Evolutionary conservation across 2,797 vertebrate species (phyloP), one percentile per base, ranked within the genome.

Genomic region (Benthosema pterotum): DNA sequence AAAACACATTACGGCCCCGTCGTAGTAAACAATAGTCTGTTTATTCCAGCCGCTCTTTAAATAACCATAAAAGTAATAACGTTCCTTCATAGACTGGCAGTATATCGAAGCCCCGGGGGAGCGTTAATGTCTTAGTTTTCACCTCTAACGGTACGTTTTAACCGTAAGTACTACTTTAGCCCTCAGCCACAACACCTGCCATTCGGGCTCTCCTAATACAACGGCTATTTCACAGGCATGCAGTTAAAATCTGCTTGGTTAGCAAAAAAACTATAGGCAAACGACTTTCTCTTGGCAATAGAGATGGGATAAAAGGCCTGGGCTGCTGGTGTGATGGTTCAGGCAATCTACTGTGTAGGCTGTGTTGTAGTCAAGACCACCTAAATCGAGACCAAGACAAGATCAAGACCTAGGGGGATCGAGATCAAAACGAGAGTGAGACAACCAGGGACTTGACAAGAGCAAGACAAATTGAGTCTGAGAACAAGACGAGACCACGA

Each of bases 41-140:
- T 42, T 57, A 11, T 47, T 38, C 25, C 48, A 64, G 18, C 3
- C 18, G 57, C 28, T 60, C 4, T 52, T 60, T 46, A 42, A 48
- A 56, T 54, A 54, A 48, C n/a, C 15, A 47, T 38, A 17, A 16
- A 62, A 67, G 52, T 55, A 18, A 59, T 59, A 70, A 53, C 51
- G 12, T 14, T 14, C 47, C 15, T 38, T 32, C 38, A 52, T 60
- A 50, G 18, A 50, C 32, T 50, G 47, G 56, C 50, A 42, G 52
- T 56, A 50, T 19, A 45, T 51, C 18, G 12, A 55, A 13, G 32
- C 52, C 28, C 11, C 42, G 42, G 22, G 65, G 18, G 57, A 50
- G 13, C 19, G 42, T 42, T 57, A 47, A 52, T 42, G 45, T 42
- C 54, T 43, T 14, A 13, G 12, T 15, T 13, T 13, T 52, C 25